phyloP scores from a whole-genome alignment of 2,797 vertebrate genomes.

The Bradypodion ventrale region DNA sequence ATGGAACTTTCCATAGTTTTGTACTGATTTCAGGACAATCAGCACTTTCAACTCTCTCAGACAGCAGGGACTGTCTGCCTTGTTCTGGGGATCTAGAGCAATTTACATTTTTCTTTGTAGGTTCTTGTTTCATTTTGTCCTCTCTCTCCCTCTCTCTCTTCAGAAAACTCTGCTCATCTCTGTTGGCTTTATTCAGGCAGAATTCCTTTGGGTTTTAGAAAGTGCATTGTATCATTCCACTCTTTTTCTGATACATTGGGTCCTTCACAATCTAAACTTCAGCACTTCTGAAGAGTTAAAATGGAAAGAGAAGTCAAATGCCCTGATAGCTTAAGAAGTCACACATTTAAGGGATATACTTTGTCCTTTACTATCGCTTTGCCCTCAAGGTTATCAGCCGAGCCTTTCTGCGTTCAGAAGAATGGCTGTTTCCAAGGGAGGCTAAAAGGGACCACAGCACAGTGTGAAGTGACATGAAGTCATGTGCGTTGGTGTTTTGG shows the following conservation, averaged over 20 bases:
- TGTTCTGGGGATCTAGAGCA: background rate
- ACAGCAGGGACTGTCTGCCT: background rate
- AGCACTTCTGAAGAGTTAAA: slow-evolving; percentile 67
- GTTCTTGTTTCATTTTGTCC: background rate
- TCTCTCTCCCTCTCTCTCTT: too few species aligned
- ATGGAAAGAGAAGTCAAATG: slow-evolving; percentile 61
- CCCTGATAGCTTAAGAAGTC: slow-evolving; percentile 71
- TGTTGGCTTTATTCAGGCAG: background rate
- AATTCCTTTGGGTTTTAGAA: slow-evolving; percentile 30
- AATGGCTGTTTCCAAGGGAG: slow-evolving; percentile 71
- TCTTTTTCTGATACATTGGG: slow-evolving; percentile 53
- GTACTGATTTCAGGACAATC: background rate
- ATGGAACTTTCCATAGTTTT: too few species aligned
- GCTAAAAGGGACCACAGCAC: slow-evolving; percentile 75
- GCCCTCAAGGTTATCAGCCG: slow-evolving; percentile 74
- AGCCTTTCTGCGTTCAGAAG: slow-evolving; percentile 73
- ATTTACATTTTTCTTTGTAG: background rate
- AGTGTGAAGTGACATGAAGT: slow-evolving; percentile 74
- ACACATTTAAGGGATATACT: slow-evolving; percentile 70
- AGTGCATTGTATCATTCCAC: slow-evolving; percentile 32
- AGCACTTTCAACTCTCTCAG: background rate
- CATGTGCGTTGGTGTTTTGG: too few species aligned
- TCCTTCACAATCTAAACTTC: slow-evolving; percentile 49
- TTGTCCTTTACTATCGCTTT: slow-evolving; percentile 71
- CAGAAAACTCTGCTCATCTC: background rate